Percentiles rank a stretch among this genome's conserved stretches.
Evolutionary conservation across 2,113 vertebrate genomes (phyloP).

Genomic region (Oxyruncus cristatus): DNA sequence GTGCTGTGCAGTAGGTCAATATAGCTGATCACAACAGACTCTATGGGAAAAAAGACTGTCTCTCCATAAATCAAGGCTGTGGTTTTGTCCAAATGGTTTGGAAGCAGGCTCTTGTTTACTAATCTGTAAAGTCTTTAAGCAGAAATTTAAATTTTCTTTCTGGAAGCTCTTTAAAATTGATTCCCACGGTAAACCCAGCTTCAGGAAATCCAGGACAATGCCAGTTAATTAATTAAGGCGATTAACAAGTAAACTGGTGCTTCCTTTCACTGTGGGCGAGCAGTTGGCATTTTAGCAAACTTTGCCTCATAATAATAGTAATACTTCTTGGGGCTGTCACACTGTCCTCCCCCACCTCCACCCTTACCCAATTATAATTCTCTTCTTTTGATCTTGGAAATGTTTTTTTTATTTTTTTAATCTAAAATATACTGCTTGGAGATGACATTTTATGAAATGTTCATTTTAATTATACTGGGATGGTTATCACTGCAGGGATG

Average conservation of each 20-base stretch:
- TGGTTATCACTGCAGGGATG: constrained; percentile 57
- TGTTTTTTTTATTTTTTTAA: background rate
- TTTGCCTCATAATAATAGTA: constrained; percentile 12
- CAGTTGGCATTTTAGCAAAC: constrained; percentile 46
- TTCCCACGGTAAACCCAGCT: constrained; percentile 26
- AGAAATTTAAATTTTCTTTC: constrained; percentile 33
- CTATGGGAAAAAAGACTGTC: background rate
- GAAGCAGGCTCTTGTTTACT: constrained; percentile 27
- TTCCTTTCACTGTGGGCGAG: constrained; percentile 25
- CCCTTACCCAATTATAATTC: constrained; percentile 17
- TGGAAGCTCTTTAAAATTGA: constrained; percentile 56
- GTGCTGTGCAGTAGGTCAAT: constrained; percentile 14
- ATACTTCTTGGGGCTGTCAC: constrained; percentile 21
- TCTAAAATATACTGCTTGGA: constrained; percentile 34
- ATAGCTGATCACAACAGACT: background rate
- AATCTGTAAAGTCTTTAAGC: constrained; percentile 15
- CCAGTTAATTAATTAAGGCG: constrained; percentile 64
- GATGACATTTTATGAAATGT: constrained; percentile 51
- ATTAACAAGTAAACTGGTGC: constrained; percentile 42
- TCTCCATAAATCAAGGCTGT: background rate
- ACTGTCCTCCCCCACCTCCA: background rate
- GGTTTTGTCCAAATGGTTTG: constrained; percentile 30
- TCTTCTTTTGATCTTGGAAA: constrained; percentile 28
- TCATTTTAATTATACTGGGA: constrained; percentile 57
- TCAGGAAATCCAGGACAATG: constrained; percentile 48